Base-by-base conservation (phyloP, 2,113 vertebrate genomes). In the Tapirus terrestris region DNA sequence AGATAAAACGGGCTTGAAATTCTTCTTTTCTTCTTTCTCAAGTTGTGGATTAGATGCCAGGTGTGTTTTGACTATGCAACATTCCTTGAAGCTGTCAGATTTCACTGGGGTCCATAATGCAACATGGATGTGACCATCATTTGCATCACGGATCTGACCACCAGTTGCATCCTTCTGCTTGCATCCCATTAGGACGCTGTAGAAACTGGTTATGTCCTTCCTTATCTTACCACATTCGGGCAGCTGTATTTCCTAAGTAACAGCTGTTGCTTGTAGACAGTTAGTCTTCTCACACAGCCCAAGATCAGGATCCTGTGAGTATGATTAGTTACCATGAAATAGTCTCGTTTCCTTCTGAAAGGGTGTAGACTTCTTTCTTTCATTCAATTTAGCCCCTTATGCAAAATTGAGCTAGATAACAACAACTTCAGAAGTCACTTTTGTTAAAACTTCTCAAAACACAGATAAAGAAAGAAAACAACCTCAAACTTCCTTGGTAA, bases 361-460 rank as follows among this genome's bases (percentile, higher is more conserved):
- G 27, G 6, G 7, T 9, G 2, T 27, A 53, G 56, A 90, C 5
- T 31, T 83, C n/a, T 87, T 83, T 82, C 45, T 72, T 84, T 63
- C 68, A 33, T 20, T 91, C 27, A 86, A 2, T 36, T 82, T 25
- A 79, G 48, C 9, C 33, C 68, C 18, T 31, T 77, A 60, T 18
- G 68, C 76, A 94, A 94, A 93, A 92, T 4, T 31, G 58, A 95
- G 14, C 29, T 68, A 67, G 72, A 56, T 12, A 80, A 76, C 20
- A 90, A 68, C n/a, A 43, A 33, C 72, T 70, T 89, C 48, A 93
- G n/a, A 86, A 93, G 86, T 91, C 95, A 91, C 84, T 85, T 97
- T 92, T 97, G 76, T 97, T 85, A 68, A 61, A 53, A 80, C 51
- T 96, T 98, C 91, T 96, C 90, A 73, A 98, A 95, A 93, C 45